These are phyloP conservation scores for Eumacrocentrus americanus DNA, from an alignment of 2,888 invertebrate genomes.

Conservation along the genomic window DNA sequence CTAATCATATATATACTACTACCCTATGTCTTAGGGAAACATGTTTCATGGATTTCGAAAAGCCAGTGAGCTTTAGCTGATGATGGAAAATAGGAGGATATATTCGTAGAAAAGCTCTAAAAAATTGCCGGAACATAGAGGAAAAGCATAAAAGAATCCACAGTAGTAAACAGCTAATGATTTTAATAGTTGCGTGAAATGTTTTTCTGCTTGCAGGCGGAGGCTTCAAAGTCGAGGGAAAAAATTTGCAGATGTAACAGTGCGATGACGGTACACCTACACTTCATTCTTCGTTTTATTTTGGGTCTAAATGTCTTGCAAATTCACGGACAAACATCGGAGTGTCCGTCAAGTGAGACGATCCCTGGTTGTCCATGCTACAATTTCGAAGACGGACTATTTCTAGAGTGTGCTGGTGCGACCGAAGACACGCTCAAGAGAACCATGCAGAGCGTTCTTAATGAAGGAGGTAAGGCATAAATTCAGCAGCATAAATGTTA, in stretches of 20 bases:
- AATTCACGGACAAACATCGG: constrained; percentile 43
- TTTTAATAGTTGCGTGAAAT: too few relatives aligned
- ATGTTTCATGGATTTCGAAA: too few relatives aligned
- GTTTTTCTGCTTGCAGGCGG: too few relatives aligned
- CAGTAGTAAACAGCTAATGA: too few relatives aligned
- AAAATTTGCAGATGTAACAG: too few relatives aligned
- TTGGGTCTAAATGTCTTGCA: not conserved
- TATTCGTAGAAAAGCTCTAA: too few relatives aligned
- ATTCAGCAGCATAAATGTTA: not conserved
- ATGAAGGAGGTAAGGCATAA: constrained; percentile 48
- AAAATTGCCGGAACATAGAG: too few relatives aligned
- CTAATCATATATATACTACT: not conserved
- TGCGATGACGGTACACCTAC: not conserved
- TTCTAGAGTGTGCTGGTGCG: constrained; percentile 87
- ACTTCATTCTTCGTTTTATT: not conserved
- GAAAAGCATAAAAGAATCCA: too few relatives aligned
- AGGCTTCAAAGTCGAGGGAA: too few relatives aligned
- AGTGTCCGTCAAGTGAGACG: constrained; percentile 66
- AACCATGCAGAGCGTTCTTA: constrained; percentile 72
- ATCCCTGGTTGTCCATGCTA: constrained; percentile 89
- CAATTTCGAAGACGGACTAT: constrained; percentile 89
- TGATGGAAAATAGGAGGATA: too few relatives aligned
- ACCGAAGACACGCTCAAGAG: constrained; percentile 75
- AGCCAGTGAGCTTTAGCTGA: too few relatives aligned
- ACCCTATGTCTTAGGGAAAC: not conserved